Conservation (phyloP, 2,113 vertebrate species). For the Climacteris rufus region DNA sequence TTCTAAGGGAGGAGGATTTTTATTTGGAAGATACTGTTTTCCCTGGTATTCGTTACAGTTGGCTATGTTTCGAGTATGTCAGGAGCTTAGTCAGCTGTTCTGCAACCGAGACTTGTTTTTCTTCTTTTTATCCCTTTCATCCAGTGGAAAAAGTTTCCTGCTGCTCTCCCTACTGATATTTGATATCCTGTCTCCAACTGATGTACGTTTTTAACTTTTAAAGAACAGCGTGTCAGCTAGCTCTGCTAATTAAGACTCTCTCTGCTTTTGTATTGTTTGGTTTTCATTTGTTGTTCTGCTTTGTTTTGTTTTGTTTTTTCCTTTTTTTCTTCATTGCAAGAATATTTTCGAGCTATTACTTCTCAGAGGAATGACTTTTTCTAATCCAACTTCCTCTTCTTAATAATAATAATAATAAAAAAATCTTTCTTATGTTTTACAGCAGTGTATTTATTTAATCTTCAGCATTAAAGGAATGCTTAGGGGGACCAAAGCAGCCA, state of each 20-base stretch:
- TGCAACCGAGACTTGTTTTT: slow-evolving; percentile 22
- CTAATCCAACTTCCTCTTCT: background rate
- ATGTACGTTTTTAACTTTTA: slow-evolving; percentile 8
- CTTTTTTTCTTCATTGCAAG: background rate
- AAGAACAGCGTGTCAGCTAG: background rate
- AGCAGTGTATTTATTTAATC: background rate
- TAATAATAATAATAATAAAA: background rate
- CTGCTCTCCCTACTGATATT: slow-evolving; percentile 20
- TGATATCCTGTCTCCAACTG: slow-evolving; percentile 27
- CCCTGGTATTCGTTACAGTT: background rate
- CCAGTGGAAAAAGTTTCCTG: slow-evolving; percentile 32
- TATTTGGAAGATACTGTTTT: background rate
- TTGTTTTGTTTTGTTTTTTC: too few relatives aligned
- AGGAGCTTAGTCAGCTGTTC: slow-evolving; percentile 43
- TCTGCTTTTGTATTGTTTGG: background rate
- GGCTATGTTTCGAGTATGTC: background rate
- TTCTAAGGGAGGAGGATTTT: background rate
- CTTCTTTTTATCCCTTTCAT: slow-evolving; percentile 38
- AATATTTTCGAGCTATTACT: background rate
- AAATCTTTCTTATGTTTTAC: background rate
- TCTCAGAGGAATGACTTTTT: background rate
- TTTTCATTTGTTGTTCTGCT: background rate
- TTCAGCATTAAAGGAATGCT: background rate
- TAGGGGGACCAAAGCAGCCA: background rate
- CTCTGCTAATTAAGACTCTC: background rate